A percentile compares a stretch with the other conserved stretches of the same genome.
These are phyloP conservation scores for Dallia pectoralis DNA, from an alignment of 2,797 vertebrate genomes.

Conservation along the genomic window DNA sequence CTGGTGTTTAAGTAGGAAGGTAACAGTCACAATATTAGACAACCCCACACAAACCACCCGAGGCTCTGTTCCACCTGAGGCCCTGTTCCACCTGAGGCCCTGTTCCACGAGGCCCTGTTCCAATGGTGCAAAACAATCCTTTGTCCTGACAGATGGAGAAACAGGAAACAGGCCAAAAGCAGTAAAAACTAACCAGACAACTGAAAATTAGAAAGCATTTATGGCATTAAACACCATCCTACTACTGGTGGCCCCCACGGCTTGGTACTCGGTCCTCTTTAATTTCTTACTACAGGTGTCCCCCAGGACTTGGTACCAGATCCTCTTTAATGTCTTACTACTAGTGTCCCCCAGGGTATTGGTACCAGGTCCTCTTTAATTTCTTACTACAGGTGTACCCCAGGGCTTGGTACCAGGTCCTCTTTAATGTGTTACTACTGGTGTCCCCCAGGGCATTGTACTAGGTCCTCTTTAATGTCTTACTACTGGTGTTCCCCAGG, in stretches of 20 bases:
- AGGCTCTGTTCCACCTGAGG: not conserved
- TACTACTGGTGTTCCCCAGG: not conserved
- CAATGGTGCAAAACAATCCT: not conserved
- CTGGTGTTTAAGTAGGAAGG: not conserved
- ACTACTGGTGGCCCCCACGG: not conserved
- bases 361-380: no score
- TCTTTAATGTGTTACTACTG: not conserved
- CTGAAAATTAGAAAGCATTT: not conserved
- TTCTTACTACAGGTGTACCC: no score
- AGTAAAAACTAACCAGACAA: not conserved
- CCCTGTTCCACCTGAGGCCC: no score
- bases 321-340: not conserved
- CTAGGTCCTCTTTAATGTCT: not conserved
- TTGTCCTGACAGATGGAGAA: not conserved
- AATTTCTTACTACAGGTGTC: not conserved
- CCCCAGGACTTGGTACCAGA: not conserved
- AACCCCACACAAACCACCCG: not conserved
- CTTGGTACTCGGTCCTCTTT: not conserved
- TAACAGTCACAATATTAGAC: not conserved
- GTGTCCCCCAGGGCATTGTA: not conserved
- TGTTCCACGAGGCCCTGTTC: no score
- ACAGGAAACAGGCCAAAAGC: not conserved
- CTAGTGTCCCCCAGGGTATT: no score
- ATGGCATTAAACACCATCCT: not conserved
- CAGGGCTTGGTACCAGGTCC: no score